phyloP scores from a whole-genome alignment of 2,888 invertebrate species.

The Opisthograptis luteolata region DNA sequence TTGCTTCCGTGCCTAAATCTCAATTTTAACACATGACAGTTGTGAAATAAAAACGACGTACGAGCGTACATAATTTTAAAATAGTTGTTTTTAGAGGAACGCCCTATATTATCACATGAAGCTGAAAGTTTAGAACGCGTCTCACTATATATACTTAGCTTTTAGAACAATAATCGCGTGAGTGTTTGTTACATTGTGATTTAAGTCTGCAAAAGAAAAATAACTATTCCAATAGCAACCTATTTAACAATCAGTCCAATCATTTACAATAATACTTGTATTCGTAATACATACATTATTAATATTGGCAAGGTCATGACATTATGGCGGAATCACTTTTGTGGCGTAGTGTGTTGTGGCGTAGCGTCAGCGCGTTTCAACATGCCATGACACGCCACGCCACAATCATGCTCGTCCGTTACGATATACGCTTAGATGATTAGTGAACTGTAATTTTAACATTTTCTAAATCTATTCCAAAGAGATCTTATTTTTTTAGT shows the following conservation, averaged over 20 bases:
- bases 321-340: slow-evolving; percentile 2
- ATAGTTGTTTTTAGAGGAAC: too few species aligned
- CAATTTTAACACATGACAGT: too few species aligned
- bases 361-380: not conserved
- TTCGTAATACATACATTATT: slow-evolving; percentile 37
- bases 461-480: slow-evolving; percentile 1
- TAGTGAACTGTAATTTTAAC: not conserved
- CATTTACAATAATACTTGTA: slow-evolving; percentile 58
- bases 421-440: not conserved
- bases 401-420: not conserved
- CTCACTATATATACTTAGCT: too few species aligned
- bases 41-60: too few species aligned
- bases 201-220: slow-evolving; percentile 1
- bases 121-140: too few species aligned
- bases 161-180: not conserved
- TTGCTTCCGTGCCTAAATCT: too few species aligned
- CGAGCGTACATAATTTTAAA: too few species aligned
- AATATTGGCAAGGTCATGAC: slow-evolving; percentile 36
- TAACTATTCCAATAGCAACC: slow-evolving; percentile 15
- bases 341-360: not conserved
- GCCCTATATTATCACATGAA: too few species aligned
- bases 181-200: not conserved
- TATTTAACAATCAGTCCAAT: slow-evolving; percentile 54
- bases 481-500: slow-evolving; percentile 18
- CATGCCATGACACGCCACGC: not conserved